phyloP scores from a whole-genome alignment of 2,797 vertebrate genomes.

The Ispidina lecontei region DNA sequence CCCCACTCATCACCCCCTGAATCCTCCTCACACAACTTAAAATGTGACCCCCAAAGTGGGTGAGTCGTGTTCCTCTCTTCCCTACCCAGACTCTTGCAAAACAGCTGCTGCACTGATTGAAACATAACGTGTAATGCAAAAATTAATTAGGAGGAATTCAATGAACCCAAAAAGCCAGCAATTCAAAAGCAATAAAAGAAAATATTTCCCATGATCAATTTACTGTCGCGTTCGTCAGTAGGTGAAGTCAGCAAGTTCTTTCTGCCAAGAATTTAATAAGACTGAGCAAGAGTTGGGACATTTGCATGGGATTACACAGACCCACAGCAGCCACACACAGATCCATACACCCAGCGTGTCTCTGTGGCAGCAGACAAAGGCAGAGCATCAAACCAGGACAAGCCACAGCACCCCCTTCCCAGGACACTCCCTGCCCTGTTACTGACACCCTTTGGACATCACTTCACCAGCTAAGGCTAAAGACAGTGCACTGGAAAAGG shows the following conservation, averaged over 20 bases:
- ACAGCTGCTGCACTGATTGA: background rate
- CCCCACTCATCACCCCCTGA: background rate
- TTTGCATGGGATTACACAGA: background rate
- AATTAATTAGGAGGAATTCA: conserved; percentile 7
- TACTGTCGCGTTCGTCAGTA: background rate
- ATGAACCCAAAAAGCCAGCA: background rate
- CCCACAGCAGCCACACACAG: background rate
- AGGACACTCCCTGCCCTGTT: background rate
- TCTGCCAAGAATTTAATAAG: background rate
- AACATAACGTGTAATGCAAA: conserved; percentile 1
- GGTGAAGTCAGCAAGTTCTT: background rate
- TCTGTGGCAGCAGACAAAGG: background rate
- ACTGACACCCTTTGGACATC: background rate
- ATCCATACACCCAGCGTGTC: background rate
- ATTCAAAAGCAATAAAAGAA: conserved; percentile 17
- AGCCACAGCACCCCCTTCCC: background rate
- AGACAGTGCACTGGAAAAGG: background rate
- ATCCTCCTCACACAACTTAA: background rate
- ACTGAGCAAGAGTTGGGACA: background rate
- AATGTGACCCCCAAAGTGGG: background rate
- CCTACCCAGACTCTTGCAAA: background rate
- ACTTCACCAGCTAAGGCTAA: background rate
- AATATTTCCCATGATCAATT: background rate
- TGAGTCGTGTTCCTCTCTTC: background rate
- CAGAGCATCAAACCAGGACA: background rate